Base-by-base conservation (phyloP, 2,888 invertebrate species). In the Chrysodeixis includens region DNA sequence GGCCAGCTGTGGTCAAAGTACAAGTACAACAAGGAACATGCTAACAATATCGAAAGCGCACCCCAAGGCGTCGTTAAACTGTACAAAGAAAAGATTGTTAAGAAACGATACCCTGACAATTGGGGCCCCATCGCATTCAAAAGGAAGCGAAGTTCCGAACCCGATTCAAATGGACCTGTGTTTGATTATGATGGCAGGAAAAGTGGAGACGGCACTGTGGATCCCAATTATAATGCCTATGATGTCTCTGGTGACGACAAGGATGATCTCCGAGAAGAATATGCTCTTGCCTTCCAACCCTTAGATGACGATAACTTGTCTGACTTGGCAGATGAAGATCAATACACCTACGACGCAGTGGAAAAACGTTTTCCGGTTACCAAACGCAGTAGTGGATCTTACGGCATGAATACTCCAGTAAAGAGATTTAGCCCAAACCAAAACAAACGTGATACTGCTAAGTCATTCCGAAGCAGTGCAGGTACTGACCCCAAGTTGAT, bases 401-500 rank as follows among this genome's bases (percentile, higher is more conserved):
- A 81, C 68, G 87, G 84, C 60, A 83, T 86, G 30, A 88, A 85
- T 55, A 78, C 79, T 32, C 92, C 86, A 73, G 91, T 90, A 74
- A 94, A 92, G 81, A 83, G 91, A 46, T 92, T 88, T 76, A 85
- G 79, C 2, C 82, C 84, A 71, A 88, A 88, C 66, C 90, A 91
- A 77, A 89, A 88, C 44, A 92, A 92, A 77, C 88, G 88, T 44
- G 89, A 91, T 52, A 85, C 86, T 52, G 74, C 88, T 18, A 93
- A 90, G 78, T 72, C 87, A 3, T 94, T 93, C 60, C 86, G 92
- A 76, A 92, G 91, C 80, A 93, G 93, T 60, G 85, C 94, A 0
- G 96, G 96, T 56, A 97, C 97, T 1, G 97, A 97, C 84, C 97
- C 97, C 1, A 96, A 96, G 86, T 96, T 97, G 12, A 96, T 96